These are phyloP conservation scores for Argynnis bischoffii DNA, from an alignment of 2,888 invertebrate species.

Conservation along the genomic window DNA sequence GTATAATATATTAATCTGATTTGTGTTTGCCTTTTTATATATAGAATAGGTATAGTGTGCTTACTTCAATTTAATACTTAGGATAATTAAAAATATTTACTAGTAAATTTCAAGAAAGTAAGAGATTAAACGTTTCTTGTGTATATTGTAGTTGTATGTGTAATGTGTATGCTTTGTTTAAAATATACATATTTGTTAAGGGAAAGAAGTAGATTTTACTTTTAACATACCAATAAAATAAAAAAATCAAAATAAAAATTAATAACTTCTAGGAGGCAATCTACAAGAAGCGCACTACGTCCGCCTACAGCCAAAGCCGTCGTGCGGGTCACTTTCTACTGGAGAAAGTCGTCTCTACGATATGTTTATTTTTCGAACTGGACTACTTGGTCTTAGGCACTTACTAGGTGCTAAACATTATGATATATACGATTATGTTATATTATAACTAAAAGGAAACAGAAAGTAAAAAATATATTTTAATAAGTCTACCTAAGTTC, in stretches of 20 bases:
- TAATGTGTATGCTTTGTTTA: too few species aligned
- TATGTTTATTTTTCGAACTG: slow-evolving; percentile 56
- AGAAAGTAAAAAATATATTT: slow-evolving; percentile 19
- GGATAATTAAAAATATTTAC: too few species aligned
- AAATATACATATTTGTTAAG: too few species aligned
- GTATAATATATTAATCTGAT: too few species aligned
- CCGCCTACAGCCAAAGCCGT: slow-evolving; percentile 50
- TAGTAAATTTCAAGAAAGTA: too few species aligned
- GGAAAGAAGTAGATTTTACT: not conserved
- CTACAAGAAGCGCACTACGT: slow-evolving; percentile 43
- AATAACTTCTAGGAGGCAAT: slow-evolving; percentile 45
- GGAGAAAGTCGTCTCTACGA: slow-evolving; percentile 71
- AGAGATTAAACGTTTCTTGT: too few species aligned
- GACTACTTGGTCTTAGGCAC: slow-evolving; percentile 30
- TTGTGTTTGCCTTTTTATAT: too few species aligned
- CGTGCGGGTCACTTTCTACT: slow-evolving; percentile 76
- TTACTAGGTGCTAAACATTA: slow-evolving; percentile 31
- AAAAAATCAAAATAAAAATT: not conserved
- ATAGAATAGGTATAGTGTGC: too few species aligned
- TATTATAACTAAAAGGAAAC: slow-evolving; percentile 25
- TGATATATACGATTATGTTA: slow-evolving; percentile 12
- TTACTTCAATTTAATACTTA: too few species aligned
- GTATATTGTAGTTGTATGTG: too few species aligned
- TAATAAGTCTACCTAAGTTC: too few species aligned
- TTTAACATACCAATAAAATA: not conserved